phyloP scores from a whole-genome alignment of 2,888 invertebrate species.

The Branchellion lobata region DNA sequence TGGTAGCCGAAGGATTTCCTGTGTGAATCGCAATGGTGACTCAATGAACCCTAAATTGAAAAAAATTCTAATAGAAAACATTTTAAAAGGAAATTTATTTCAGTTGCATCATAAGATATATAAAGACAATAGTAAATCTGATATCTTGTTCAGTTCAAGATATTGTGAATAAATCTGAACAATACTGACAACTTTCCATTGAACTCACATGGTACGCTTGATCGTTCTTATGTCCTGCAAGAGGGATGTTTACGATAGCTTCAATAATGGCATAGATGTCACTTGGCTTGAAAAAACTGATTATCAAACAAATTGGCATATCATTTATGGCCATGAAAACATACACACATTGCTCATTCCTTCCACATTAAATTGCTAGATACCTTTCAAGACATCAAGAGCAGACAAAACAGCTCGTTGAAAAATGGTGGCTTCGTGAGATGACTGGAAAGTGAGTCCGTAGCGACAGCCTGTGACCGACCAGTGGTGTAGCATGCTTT shows the following conservation, averaged over 20 bases:
- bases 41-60: background rate
- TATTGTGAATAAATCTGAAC: too few relatives aligned
- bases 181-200: too few relatives aligned
- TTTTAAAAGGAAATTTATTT: background rate
- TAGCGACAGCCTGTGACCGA: background rate
- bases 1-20: background rate
- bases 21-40: too few relatives aligned
- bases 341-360: background rate
- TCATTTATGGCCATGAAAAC: background rate
- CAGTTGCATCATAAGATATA: background rate
- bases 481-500: slow-evolving; percentile 41
- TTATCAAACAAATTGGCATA: background rate
- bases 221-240: too few relatives aligned
- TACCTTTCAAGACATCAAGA: slow-evolving; percentile 21
- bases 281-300: background rate
- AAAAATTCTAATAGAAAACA: background rate
- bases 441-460: slow-evolving; percentile 39
- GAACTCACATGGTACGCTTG: too few relatives aligned
- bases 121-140: too few relatives aligned
- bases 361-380: too few relatives aligned
- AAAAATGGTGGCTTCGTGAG: slow-evolving; percentile 34
- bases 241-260: too few relatives aligned
- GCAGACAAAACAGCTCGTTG: slow-evolving; percentile 17
- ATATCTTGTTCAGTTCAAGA: too few relatives aligned
- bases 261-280: background rate